Evolutionary conservation across 2,797 vertebrate genomes (phyloP).

Genomic region (Leuciscus waleckii): DNA sequence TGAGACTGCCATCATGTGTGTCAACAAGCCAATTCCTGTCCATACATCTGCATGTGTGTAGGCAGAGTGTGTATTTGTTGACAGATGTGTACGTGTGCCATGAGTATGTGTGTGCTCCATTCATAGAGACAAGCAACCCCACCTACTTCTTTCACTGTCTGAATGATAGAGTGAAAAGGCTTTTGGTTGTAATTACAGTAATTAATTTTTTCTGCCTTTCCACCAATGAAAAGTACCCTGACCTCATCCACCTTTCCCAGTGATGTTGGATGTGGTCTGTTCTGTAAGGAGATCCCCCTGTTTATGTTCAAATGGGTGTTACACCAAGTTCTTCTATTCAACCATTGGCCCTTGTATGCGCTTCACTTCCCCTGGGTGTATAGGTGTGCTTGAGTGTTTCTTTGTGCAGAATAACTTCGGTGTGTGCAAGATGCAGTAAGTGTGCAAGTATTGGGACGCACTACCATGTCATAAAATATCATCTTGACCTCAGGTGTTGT

Average conservation of each 20-base stretch:
- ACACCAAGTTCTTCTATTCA: conserved; percentile 67
- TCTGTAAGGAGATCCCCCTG: conserved; percentile 75
- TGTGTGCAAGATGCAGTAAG: conserved; percentile 1
- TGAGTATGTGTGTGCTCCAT: conserved; percentile 49
- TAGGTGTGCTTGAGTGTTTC: conserved; percentile 38
- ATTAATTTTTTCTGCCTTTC: conserved; percentile 77
- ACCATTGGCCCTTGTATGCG: conserved; percentile 71
- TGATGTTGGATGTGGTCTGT: conserved; percentile 67
- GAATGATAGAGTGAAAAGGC: conserved; percentile 76
- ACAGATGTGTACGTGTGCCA: conserved; percentile 39
- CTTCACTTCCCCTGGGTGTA: conserved; percentile 59
- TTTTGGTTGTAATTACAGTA: conserved; percentile 79
- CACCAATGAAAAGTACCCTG: conserved; percentile 67
- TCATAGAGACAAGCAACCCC: conserved; percentile 54
- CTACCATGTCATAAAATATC: not conserved
- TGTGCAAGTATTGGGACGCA: not conserved
- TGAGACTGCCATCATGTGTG: conserved; percentile 14
- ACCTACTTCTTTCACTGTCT: conserved; percentile 53
- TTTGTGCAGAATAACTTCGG: not conserved
- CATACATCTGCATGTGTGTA: conserved; percentile 43
- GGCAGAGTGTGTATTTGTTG: conserved; percentile 43
- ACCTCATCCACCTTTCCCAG: conserved; percentile 59
- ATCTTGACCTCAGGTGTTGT: not conserved
- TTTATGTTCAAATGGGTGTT: conserved; percentile 76
- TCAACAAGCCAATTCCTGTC: conserved; percentile 52